Evolutionary conservation across 2,888 invertebrate species (phyloP).

Genomic region (Leptopilina drosophilae): DNA sequence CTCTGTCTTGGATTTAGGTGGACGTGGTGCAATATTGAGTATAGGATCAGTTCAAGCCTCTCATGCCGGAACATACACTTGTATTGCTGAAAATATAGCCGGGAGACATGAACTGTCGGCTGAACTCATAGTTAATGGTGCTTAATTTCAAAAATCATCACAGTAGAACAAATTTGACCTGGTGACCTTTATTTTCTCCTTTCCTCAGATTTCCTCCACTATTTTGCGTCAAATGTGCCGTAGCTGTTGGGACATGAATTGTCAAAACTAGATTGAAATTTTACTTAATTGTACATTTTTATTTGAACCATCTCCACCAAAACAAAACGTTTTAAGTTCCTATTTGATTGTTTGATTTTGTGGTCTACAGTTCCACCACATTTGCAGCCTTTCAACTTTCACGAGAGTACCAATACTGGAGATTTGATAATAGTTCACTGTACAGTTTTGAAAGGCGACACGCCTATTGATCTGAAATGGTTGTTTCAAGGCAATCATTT

Average conservation of each 20-base stretch:
- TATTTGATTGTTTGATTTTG: constrained; percentile 30
- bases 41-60: constrained; percentile 79
- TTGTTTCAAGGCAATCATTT: constrained; percentile 75
- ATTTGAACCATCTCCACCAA: too few relatives aligned
- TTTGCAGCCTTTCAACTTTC: constrained; percentile 78
- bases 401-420: constrained; percentile 77
- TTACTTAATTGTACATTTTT: too few relatives aligned
- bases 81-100: constrained; percentile 80
- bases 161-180: not conserved
- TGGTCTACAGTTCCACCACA: constrained; percentile 75
- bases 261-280: not conserved
- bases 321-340: too few relatives aligned
- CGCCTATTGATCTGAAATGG: constrained; percentile 73
- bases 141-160: constrained; percentile 51
- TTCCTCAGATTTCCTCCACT: constrained; percentile 37
- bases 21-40: constrained; percentile 82
- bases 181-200: constrained; percentile 40
- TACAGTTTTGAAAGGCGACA: constrained; percentile 81
- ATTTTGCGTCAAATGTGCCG: not conserved
- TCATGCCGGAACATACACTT: constrained; percentile 82
- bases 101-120: constrained; percentile 79
- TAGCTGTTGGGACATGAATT: not conserved
- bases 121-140: constrained; percentile 79
- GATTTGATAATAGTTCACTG: constrained; percentile 81
- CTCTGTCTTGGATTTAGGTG: constrained; percentile 80